Evolutionary conservation across 2,113 vertebrate genomes (phyloP).

Genomic region (Ploceus nigricollis): DNA sequence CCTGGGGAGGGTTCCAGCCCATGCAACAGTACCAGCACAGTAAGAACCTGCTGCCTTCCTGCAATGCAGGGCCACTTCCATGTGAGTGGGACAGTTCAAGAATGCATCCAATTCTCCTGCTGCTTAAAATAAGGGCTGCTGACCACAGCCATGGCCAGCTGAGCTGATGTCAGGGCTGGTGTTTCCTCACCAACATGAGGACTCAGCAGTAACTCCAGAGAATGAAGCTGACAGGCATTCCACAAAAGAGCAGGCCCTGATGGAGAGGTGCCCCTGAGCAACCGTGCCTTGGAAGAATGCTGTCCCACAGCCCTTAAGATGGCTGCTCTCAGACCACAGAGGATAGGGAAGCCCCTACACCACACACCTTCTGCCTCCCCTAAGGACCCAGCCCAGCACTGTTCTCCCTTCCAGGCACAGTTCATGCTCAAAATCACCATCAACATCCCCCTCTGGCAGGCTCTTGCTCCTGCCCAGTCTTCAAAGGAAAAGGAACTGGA

Average conservation of each 20-base stretch:
- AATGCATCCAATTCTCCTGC: background rate
- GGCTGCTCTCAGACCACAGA: background rate
- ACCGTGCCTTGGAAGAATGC: background rate
- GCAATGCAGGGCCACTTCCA: background rate
- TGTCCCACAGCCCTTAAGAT: fast-evolving
- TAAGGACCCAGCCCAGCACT: fast-evolving
- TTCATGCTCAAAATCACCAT: background rate
- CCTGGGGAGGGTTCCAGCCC: background rate
- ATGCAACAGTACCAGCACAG: background rate
- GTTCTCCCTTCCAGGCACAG: background rate
- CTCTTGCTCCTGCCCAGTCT: background rate
- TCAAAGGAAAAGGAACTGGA: background rate
- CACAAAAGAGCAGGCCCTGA: background rate
- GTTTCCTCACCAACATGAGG: background rate
- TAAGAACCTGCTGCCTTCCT: background rate
- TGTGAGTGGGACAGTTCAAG: background rate
- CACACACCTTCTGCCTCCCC: fast-evolving
- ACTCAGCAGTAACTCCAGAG: background rate
- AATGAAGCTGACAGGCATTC: background rate
- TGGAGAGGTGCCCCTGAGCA: background rate
- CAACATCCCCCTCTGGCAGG: background rate
- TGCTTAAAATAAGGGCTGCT: background rate
- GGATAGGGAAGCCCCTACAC: fast-evolving
- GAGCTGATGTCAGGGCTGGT: background rate
- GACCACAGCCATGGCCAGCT: background rate